A percentile compares a stretch with the other conserved stretches of the same genome.
phyloP scores from a whole-genome alignment of 2,888 invertebrate genomes.

The Drosophila monieri region DNA sequence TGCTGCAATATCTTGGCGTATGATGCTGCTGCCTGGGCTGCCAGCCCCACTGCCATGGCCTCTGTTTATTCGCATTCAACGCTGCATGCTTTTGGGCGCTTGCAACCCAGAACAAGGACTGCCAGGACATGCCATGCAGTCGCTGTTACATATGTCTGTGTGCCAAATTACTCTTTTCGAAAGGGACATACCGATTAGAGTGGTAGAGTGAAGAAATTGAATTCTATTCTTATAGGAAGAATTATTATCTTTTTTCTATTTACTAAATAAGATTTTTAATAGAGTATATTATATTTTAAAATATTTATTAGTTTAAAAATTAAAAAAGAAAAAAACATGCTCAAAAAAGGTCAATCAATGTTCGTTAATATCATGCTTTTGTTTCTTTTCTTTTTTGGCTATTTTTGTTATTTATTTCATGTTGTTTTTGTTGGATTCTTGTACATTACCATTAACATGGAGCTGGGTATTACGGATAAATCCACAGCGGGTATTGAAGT shows the following conservation, averaged over 20 bases:
- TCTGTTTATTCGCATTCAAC: constrained; percentile 49
- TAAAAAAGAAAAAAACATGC: constrained; percentile 13
- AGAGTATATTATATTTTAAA: neutral
- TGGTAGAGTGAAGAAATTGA: too few relatives aligned
- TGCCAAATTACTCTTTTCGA: constrained; percentile 37
- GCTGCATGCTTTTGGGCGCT: constrained; percentile 52
- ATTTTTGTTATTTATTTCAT: constrained; percentile 32
- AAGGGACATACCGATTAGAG: neutral
- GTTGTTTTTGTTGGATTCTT: constrained; percentile 44
- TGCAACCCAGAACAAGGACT: constrained; percentile 38
- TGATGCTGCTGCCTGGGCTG: constrained; percentile 33
- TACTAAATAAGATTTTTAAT: too few relatives aligned
- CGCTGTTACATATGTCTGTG: constrained; percentile 48
- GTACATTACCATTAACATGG: constrained; percentile 84
- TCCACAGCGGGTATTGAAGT: constrained; percentile 83
- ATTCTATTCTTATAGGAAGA: too few relatives aligned
- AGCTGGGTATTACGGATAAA: constrained; percentile 83
- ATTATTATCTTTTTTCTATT: too few relatives aligned
- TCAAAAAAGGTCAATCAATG: constrained; percentile 19
- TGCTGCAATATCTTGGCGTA: constrained; percentile 51
- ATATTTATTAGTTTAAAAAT: neutral
- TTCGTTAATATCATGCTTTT: constrained; percentile 28
- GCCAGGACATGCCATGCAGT: constrained; percentile 29
- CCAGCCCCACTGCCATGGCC: constrained; percentile 34
- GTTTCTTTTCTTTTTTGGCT: constrained; percentile 11